Conservation (phyloP, 2,797 vertebrate genomes). For the Prunella strophiata region DNA sequence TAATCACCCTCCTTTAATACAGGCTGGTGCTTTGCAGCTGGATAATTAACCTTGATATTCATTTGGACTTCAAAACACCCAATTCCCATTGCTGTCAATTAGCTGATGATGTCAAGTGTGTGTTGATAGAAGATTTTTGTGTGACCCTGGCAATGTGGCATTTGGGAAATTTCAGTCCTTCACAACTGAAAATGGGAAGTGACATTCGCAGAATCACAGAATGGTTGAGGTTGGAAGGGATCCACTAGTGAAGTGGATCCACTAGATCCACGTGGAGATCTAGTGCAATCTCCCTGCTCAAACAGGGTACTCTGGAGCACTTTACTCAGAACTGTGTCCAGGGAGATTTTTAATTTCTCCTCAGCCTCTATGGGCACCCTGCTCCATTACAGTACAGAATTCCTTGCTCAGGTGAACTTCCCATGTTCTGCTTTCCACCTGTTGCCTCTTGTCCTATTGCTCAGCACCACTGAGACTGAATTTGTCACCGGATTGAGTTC, state of each 20-base stretch:
- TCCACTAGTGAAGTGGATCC: background rate
- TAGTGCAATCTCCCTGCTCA: background rate
- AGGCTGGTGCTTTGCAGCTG: background rate
- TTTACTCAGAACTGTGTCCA: background rate
- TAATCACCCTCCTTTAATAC: slow-evolving; percentile 28
- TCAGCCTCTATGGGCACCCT: background rate
- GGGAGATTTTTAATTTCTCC: background rate
- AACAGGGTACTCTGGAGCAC: background rate
- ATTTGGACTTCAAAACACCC: slow-evolving; percentile 11
- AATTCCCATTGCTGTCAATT: slow-evolving; percentile 54
- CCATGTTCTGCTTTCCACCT: background rate
- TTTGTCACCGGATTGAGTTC: background rate
- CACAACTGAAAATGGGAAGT: background rate
- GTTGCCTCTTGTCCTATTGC: background rate
- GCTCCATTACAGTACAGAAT: background rate
- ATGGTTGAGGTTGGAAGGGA: background rate
- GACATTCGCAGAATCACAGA: background rate
- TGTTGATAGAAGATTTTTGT: background rate
- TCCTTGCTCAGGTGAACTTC: background rate
- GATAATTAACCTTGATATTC: slow-evolving; percentile 62
- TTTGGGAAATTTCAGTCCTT: slow-evolving; percentile 18
- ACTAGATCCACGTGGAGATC: background rate
- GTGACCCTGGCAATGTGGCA: background rate
- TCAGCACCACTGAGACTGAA: background rate
- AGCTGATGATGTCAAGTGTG: background rate